phyloP scores from a whole-genome alignment of 2,113 vertebrate species.

The Cynocephalus volans region DNA sequence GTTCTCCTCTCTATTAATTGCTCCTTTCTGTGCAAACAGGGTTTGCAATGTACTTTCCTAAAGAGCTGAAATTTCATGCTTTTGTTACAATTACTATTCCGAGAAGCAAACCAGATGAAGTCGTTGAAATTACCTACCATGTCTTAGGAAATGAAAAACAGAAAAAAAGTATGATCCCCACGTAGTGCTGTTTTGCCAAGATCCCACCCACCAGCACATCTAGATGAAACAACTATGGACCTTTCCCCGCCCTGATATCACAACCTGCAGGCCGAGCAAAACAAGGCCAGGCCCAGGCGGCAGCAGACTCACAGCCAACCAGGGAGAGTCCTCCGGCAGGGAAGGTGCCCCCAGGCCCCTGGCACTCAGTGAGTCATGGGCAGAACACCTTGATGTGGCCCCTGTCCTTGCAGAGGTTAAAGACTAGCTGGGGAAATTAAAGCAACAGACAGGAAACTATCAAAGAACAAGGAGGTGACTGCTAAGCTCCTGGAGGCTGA shows the following conservation, averaged over 20 bases:
- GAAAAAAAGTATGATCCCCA: neutral
- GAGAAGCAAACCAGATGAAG: neutral
- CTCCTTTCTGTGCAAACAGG: neutral
- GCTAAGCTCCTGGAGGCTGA: neutral
- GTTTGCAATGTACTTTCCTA: conserved; percentile 18
- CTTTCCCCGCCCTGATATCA: neutral
- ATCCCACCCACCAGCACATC: neutral
- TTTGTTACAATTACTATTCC: conserved; percentile 25
- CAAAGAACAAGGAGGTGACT: neutral
- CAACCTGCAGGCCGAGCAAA: accelerated
- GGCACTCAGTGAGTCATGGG: neutral
- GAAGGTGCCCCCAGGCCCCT: neutral
- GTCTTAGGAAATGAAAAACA: conserved; percentile 5
- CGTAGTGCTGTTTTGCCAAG: neutral
- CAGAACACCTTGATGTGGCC: neutral
- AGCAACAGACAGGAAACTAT: neutral
- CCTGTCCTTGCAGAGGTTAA: neutral
- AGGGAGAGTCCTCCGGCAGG: neutral
- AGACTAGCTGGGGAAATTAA: neutral
- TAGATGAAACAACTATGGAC: neutral
- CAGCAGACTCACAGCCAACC: no score
- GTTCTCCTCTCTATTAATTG: conserved; percentile 74
- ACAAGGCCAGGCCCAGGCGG: neutral
- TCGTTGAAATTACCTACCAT: neutral
- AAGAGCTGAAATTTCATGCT: neutral